These are phyloP conservation scores for Pseudorasbora parva DNA, from an alignment of 2,113 vertebrate genomes.

Conservation along the genomic window DNA sequence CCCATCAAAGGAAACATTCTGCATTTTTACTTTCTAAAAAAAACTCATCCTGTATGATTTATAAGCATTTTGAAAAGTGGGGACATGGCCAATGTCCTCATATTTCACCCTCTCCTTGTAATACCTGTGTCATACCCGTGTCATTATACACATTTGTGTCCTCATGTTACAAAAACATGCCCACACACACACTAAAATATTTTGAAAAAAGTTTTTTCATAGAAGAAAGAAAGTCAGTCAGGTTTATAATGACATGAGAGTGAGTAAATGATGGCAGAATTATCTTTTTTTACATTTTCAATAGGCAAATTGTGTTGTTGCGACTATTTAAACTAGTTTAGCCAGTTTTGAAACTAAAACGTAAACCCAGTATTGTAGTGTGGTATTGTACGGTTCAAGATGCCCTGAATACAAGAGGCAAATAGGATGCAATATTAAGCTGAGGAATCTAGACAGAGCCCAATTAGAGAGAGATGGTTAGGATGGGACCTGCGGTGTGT, in stretches of 20 bases:
- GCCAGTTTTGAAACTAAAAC: background rate
- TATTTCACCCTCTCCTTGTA: no score
- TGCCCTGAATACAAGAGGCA: background rate
- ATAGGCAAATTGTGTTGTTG: background rate
- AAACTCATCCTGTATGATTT: no score
- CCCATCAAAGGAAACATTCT: no score
- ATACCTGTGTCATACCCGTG: no score
- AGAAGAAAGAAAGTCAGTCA: background rate
- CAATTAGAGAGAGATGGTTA: conserved; percentile 70
- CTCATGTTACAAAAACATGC: no score
- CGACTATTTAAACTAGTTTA: background rate
- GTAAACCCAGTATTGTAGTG: background rate
- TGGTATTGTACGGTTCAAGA: background rate
- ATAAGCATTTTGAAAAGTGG: no score
- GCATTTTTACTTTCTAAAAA: no score
- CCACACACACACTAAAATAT: no score
- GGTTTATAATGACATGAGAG: background rate
- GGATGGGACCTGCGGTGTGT: conserved; percentile 44
- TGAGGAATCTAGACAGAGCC: conserved; percentile 71
- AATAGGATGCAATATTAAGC: conserved; percentile 21
- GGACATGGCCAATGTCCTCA: no score
- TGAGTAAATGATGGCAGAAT: background rate
- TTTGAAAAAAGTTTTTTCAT: background rate
- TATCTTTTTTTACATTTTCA: no score
- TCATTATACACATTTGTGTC: no score